Percentiles rank a stretch among this genome's conserved stretches.
Evolutionary conservation across 2,888 invertebrate genomes (phyloP).

Genomic region (Dysmachus trigonus): DNA sequence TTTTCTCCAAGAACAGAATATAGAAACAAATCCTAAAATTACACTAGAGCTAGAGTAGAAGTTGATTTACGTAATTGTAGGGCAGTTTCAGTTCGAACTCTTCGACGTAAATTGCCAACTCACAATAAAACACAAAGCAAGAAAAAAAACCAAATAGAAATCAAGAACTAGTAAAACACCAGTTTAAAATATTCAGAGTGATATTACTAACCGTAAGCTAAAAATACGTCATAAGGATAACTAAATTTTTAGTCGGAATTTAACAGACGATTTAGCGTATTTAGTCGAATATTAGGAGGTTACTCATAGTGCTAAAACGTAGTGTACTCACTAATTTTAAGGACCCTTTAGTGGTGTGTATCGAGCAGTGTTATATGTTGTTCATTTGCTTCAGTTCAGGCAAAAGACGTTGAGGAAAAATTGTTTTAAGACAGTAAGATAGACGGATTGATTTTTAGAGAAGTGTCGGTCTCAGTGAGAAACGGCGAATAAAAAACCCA

Average conservation of each 20-base stretch:
- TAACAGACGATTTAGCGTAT: slow-evolving; percentile 13
- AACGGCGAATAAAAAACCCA: not conserved
- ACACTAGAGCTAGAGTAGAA: slow-evolving; percentile 13
- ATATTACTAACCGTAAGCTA: slow-evolving; percentile 21
- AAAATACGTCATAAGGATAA: slow-evolving; percentile 9
- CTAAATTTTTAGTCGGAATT: slow-evolving; percentile 22
- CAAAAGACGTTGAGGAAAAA: not conserved
- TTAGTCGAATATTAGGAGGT: slow-evolving; percentile 33
- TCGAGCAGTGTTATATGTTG: not conserved
- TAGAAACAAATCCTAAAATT: slow-evolving; percentile 17
- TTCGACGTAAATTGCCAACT: not conserved
- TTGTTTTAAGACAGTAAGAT: not conserved
- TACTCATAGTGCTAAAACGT: slow-evolving; percentile 26
- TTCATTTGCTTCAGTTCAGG: not conserved
- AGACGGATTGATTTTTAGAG: not conserved
- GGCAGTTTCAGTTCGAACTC: slow-evolving; percentile 2
- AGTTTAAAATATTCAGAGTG: slow-evolving; percentile 26
- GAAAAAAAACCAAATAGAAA: slow-evolving; percentile 5
- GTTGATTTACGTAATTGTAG: slow-evolving; percentile 10
- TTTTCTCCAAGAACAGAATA: not conserved
- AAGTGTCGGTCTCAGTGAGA: not conserved
- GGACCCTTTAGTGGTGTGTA: not conserved
- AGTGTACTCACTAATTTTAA: not conserved
- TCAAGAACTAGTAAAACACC: slow-evolving; percentile 23
- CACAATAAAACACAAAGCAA: not conserved